These are phyloP conservation scores for Hirudinaria manillensis DNA, from an alignment of 2,888 invertebrate species.

Conservation along the genomic window DNA sequence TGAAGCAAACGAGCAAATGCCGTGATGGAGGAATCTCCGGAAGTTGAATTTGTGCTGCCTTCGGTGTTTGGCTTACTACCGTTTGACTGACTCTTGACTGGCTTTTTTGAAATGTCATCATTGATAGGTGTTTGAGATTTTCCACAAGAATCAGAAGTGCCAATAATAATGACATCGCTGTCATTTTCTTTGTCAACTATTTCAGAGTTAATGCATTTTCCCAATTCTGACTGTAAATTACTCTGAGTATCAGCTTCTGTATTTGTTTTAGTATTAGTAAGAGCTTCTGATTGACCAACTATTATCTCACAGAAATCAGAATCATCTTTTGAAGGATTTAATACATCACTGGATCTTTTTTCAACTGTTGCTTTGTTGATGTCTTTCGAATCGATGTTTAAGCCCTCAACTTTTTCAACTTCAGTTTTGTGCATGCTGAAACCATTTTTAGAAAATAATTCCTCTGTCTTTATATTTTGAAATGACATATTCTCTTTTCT, in stretches of 20 bases:
- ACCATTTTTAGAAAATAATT: slow-evolving; percentile 2
- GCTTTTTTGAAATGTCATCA: neutral
- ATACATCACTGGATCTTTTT: slow-evolving; percentile 1
- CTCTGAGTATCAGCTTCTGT: no score
- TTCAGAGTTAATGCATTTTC: neutral
- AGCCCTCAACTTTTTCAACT: neutral
- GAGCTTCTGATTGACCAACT: no score
- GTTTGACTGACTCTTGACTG: slow-evolving; percentile 14
- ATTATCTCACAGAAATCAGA: neutral
- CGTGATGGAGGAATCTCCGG: slow-evolving; percentile 26
- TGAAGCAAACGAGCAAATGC: slow-evolving; percentile 81
- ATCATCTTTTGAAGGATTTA: neutral
- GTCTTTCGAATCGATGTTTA: neutral
- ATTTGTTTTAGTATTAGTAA: no score
- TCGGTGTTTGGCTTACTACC: neutral
- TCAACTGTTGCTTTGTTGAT: neutral
- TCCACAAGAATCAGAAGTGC: neutral
- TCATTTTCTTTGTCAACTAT: slow-evolving; percentile 22
- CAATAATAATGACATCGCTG: slow-evolving; percentile 27
- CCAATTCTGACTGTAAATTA: neutral
- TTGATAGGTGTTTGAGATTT: neutral
- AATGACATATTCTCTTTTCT: slow-evolving; percentile 9
- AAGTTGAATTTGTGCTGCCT: slow-evolving; percentile 13
- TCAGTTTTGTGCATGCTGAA: neutral
- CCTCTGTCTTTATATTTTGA: neutral